Evolutionary conservation across 2,888 invertebrate species (phyloP).

Genomic region (Apotomis capreana): DNA sequence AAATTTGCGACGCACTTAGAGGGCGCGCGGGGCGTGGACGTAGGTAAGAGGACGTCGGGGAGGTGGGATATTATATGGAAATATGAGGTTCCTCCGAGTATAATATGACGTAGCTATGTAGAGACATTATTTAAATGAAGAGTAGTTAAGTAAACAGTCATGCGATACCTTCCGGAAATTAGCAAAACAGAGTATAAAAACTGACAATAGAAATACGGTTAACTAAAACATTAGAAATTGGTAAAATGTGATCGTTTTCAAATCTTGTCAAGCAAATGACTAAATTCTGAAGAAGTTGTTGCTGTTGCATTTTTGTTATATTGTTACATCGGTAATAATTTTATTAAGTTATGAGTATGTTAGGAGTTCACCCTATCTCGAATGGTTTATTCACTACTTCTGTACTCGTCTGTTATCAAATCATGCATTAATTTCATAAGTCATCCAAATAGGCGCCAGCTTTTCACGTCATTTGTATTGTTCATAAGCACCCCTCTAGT

Average conservation of each 20-base stretch:
- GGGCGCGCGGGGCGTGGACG: slow-evolving; percentile 37
- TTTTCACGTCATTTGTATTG: slow-evolving; percentile 26
- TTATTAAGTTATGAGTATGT: too few species aligned
- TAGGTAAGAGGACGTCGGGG: not conserved
- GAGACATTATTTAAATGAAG: not conserved
- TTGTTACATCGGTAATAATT: too few species aligned
- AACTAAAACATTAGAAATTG: too few species aligned
- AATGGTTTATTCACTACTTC: not conserved
- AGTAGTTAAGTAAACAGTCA: too few species aligned
- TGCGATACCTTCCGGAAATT: too few species aligned
- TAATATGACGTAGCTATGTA: not conserved
- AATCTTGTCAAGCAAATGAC: too few species aligned
- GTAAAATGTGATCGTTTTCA: too few species aligned
- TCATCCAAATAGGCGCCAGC: slow-evolving; percentile 23
- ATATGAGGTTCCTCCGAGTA: not conserved
- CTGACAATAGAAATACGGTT: too few species aligned
- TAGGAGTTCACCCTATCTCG: not conserved
- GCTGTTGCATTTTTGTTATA: too few species aligned
- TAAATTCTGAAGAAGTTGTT: too few species aligned
- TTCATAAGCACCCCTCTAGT: slow-evolving; percentile 1
- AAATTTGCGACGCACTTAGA: slow-evolving; percentile 65
- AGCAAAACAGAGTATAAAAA: too few species aligned
- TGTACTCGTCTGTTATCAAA: not conserved
- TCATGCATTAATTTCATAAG: slow-evolving; percentile 5
- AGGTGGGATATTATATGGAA: not conserved